Percentiles rank a stretch among this genome's conserved stretches.
Evolutionary conservation across 2,797 vertebrate species (phyloP).

Genomic region (Malacoctenus gilli): DNA sequence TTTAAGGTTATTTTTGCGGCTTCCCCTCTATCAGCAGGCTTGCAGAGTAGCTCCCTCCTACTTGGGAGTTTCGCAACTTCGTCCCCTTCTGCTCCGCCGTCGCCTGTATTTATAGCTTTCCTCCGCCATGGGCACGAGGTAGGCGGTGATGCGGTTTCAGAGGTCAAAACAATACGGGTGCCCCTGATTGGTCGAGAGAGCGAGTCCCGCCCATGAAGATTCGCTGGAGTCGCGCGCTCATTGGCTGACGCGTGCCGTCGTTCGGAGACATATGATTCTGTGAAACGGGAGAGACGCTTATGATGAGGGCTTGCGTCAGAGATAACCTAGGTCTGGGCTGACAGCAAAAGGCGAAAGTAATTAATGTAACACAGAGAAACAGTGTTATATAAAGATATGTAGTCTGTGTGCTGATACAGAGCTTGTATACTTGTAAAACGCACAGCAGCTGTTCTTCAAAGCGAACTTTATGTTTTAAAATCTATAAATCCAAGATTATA

Average conservation of each 20-base stretch:
- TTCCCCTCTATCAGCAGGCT: conserved; percentile 69
- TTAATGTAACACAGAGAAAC: conserved; percentile 30
- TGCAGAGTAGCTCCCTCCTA: conserved; percentile 72
- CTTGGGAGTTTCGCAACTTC: conserved; percentile 83
- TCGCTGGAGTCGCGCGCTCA: not conserved
- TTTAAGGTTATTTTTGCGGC: conserved; percentile 47
- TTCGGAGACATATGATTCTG: conserved; percentile 55
- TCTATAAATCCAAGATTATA: no score
- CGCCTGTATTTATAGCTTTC: conserved; percentile 83
- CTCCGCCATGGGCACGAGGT: conserved; percentile 83
- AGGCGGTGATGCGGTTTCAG: conserved; percentile 81
- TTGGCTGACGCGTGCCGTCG: conserved; percentile 58
- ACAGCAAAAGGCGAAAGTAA: conserved; percentile 62
- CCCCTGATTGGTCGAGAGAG: conserved; percentile 52
- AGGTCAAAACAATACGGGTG: conserved; percentile 81
- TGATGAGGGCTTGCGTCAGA: conserved; percentile 79
- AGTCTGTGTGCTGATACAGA: not conserved
- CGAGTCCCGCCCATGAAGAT: conserved; percentile 26
- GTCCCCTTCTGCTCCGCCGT: conserved; percentile 57
- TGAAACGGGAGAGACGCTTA: conserved; percentile 68
- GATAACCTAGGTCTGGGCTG: conserved; percentile 75
- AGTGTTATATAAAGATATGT: conserved; percentile 15
- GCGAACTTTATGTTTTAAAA: not conserved
- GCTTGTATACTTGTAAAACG: not conserved
- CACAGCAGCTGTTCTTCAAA: not conserved